Evolutionary conservation across 2,113 vertebrate species (phyloP).

Genomic region (Daboia siamensis): DNA sequence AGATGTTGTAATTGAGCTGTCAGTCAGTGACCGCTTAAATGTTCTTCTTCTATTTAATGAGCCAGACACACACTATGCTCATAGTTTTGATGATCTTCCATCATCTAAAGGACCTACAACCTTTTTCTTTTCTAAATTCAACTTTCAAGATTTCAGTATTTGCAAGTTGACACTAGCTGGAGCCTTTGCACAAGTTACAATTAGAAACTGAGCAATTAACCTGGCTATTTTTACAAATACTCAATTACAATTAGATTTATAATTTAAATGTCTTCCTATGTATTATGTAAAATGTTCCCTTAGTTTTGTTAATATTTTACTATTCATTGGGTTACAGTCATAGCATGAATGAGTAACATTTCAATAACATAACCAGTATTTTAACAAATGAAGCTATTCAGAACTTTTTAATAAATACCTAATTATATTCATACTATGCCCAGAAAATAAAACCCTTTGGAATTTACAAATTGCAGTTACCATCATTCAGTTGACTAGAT

Average conservation of each 20-base stretch:
- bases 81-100: constrained; percentile 45
- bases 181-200: constrained; percentile 22
- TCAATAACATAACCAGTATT: background rate
- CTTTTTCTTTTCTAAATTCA: constrained; percentile 34
- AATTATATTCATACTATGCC: background rate
- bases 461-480: too few relatives aligned
- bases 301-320: background rate
- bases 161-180: constrained; percentile 60
- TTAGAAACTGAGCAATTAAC: background rate
- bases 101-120: constrained; percentile 43
- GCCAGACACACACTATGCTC: constrained; percentile 40
- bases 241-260: background rate
- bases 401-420: background rate
- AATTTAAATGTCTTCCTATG: background rate
- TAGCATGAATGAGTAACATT: background rate
- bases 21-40: constrained; percentile 50
- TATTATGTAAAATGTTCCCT: background rate
- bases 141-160: constrained; percentile 61
- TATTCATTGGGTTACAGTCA: background rate
- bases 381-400: background rate
- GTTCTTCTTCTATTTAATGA: constrained; percentile 55
- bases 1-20: background rate
- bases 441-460: too few relatives aligned
- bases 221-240: background rate
- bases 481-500: background rate